Evolutionary conservation across 2,113 vertebrate species (phyloP).

Genomic region (Megaptera novaeangliae): DNA sequence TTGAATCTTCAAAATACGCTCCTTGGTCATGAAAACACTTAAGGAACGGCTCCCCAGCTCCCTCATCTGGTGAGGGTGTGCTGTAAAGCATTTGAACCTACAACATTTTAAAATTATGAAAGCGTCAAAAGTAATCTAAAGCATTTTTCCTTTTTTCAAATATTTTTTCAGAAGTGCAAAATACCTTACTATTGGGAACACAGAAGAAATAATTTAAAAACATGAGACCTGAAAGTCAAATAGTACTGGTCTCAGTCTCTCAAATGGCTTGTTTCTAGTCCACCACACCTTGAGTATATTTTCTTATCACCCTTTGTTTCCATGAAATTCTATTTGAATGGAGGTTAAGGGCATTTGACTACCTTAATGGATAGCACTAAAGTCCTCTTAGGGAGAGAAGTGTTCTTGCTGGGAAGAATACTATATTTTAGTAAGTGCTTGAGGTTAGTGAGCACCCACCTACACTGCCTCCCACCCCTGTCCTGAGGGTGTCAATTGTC

Average conservation of each 20-base stretch:
- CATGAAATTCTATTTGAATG: not conserved
- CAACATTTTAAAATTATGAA: not conserved
- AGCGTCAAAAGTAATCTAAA: not conserved
- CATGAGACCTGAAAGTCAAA: not conserved
- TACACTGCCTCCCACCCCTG: not conserved
- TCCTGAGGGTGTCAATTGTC: not conserved
- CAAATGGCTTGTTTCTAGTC: not conserved
- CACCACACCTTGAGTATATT: not conserved
- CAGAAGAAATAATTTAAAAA: not conserved
- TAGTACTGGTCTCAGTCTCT: not conserved
- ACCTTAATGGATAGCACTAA: not conserved
- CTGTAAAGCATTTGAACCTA: not conserved
- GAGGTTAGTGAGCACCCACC: not conserved
- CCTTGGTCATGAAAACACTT: not conserved
- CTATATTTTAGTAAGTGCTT: not conserved
- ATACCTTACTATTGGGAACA: not conserved
- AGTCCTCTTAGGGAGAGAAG: not conserved
- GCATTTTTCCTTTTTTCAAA: not conserved
- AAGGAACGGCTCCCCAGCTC: slow-evolving; percentile 65
- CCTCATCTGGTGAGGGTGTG: slow-evolving; percentile 64
- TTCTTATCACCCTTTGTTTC: not conserved
- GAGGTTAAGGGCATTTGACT: not conserved
- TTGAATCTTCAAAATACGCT: not conserved
- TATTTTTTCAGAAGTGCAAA: not conserved
- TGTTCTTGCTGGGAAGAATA: not conserved